Evolutionary conservation across 2,888 invertebrate species (phyloP), one percentile per base, ranked within the genome.

Genomic region (Cremastinae sp.): DNA sequence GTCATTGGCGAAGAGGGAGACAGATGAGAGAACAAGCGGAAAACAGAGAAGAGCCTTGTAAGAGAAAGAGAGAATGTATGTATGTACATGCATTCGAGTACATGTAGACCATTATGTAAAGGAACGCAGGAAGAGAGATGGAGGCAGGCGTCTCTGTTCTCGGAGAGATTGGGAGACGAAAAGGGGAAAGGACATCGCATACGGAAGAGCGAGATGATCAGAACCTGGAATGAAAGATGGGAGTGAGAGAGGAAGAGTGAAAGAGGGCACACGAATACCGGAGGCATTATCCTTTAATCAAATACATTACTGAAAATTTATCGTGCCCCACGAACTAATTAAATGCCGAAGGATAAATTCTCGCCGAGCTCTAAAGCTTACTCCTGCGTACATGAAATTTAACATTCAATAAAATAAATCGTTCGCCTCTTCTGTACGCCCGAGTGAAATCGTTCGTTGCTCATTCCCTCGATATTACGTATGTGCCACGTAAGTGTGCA

Each of bases 231-330:
- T 55, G 62, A 75, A 82, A 79, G 78, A 75, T 56, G 61, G 62
- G 49, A 75, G 78, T 74, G 79, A 73, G 80, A 79, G 80, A 61
- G 56, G 49, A 75, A 77, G 55, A 58, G 75, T 75, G 74, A 74
- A 58, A 35, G 45, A 62, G 73, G 53, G 65, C 41, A 55, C 65
- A 70, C 68, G 77, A 77, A 85, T 85, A 85, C 85, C 83, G 81
- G 84, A 84, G 85, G 88, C 87, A 89, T 89, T 89, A 89, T 89
- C 89, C 88, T 88, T 88, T 89, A 89, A 89, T 89, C 89, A 89
- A 89, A 89, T 88, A 88, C 88, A 89, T 89, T 88, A 89, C 86
- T 82, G 86, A 87, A 87, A 88, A 89, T 88, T 89, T 89, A 89
- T 89, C 86, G 89, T 86, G 83, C 84, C 82, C 85, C 85, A 86